phyloP scores from a whole-genome alignment of 1,140 invertebrate species.

The Cyclina sinensis region DNA sequence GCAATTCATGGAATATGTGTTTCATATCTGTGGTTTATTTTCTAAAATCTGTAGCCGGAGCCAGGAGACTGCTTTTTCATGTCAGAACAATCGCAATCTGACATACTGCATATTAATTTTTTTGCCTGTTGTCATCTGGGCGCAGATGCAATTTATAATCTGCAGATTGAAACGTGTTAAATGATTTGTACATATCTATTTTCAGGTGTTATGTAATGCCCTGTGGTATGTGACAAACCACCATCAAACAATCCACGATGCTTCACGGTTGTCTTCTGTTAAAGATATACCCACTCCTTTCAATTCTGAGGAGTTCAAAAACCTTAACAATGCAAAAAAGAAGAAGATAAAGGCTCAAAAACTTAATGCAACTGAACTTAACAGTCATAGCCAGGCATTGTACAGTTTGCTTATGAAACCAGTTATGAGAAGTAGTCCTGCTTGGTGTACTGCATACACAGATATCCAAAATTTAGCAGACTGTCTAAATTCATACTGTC shows the following conservation, averaged over 20 bases:
- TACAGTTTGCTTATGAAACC: constrained; percentile 24
- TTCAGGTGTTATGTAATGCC: constrained; percentile 66
- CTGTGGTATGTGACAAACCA: constrained; percentile 65
- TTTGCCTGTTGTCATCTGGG: too few species aligned
- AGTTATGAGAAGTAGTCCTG: constrained; percentile 12
- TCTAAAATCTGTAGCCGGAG: too few species aligned
- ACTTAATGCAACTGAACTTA: not conserved
- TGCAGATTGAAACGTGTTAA: too few species aligned
- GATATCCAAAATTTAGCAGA: constrained; percentile 27
- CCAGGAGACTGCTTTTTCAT: too few species aligned
- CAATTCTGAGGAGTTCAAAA: not conserved
- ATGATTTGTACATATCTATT: not conserved
- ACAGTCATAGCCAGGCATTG: constrained; percentile 16
- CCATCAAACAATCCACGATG: constrained; percentile 49
- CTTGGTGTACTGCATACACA: not conserved
- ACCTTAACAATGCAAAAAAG: constrained; percentile 13
- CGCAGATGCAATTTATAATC: too few species aligned
- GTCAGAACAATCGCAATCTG: too few species aligned
- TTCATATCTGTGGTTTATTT: too few species aligned
- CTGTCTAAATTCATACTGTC: constrained; percentile 5
- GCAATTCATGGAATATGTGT: too few species aligned
- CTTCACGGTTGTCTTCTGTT: not conserved
- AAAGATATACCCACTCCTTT: constrained; percentile 3
- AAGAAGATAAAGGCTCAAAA: constrained; percentile 27
- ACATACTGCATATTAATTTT: too few species aligned